Evolutionary conservation across 2,888 invertebrate genomes (phyloP), one percentile per base, ranked within the genome.

Genomic region (Agelastica alni): DNA sequence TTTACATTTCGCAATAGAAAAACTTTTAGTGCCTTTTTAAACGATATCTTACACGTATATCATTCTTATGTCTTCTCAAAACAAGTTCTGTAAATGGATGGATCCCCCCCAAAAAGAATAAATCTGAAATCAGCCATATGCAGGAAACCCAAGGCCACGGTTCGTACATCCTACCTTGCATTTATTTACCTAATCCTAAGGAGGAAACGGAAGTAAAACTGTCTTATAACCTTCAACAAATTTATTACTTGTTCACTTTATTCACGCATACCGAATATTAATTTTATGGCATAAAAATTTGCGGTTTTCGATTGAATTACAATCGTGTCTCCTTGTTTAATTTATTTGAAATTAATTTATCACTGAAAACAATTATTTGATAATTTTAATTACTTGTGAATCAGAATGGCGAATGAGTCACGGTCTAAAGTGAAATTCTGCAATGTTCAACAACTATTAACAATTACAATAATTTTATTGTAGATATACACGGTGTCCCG

Each of bases 201-300:
- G n/a, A 6, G 34, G 34, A 36, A 36, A 16, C 14, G 34, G 34
- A 36, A 36, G n/a, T 36, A 36, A 13, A 36, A 16, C 6, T 9
- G 16, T 16, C 12, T 14, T 36, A 6, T 9, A 16, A 13, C 12
- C 32, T 32, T 7, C 13, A 32, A 13, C 12, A 32, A 32, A 26
- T 9, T 26, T 26, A 26, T 3, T 7, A 26, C 26, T 26, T 26
- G 9, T 26, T 26, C 26, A 26, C n/a, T n/a, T n/a, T n/a, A n/a
- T n/a, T n/a, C n/a, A n/a, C 9, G 26, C 26, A 26, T 9, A 26
- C 6, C 26, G 26, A 26, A 26, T 26, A 26, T 26, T 26, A 26
- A 26, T 26, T 26, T 26, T 26, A 26, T 6, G 9, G 7, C 6
- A 26, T 26, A 26, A 26, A 26, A 26, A 26, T 26, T 26, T 26